Evolutionary conservation across 2,113 vertebrate species (phyloP).

Genomic region (Addax nasomaculatus): DNA sequence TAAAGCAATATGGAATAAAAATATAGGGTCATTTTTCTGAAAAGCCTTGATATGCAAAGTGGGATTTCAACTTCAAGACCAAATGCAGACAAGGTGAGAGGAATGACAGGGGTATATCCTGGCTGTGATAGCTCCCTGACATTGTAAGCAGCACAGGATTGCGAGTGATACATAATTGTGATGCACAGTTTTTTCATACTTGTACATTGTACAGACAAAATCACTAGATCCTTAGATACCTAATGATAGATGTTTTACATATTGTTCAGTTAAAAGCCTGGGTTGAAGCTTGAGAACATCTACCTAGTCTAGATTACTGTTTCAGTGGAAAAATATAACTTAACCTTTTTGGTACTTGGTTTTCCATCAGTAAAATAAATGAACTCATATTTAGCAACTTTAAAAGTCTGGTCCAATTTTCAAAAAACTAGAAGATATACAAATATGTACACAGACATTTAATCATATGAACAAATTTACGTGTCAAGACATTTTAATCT

Average conservation of each 20-base stretch:
- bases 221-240: not conserved
- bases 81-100: not conserved
- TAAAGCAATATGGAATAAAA: not conserved
- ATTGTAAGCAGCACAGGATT: not conserved
- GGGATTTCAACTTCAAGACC: not conserved
- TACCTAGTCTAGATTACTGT: not conserved
- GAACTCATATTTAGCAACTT: not conserved
- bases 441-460: not conserved
- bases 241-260: not conserved
- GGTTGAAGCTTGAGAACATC: not conserved
- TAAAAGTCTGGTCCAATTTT: not conserved
- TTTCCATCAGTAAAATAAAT: not conserved
- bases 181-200: not conserved
- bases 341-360: not conserved
- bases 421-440: not conserved
- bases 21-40: not conserved
- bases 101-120: not conserved
- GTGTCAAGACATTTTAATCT: not conserved
- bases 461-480: not conserved
- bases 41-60: not conserved
- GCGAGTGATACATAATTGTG: not conserved
- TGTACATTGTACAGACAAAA: not conserved
- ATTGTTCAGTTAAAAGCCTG: not conserved
- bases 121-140: not conserved
- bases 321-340: not conserved